Evolutionary conservation across 2,888 invertebrate species (phyloP), one percentile per base, ranked within the genome.

Genomic region (Acanthoscelides obtectus): DNA sequence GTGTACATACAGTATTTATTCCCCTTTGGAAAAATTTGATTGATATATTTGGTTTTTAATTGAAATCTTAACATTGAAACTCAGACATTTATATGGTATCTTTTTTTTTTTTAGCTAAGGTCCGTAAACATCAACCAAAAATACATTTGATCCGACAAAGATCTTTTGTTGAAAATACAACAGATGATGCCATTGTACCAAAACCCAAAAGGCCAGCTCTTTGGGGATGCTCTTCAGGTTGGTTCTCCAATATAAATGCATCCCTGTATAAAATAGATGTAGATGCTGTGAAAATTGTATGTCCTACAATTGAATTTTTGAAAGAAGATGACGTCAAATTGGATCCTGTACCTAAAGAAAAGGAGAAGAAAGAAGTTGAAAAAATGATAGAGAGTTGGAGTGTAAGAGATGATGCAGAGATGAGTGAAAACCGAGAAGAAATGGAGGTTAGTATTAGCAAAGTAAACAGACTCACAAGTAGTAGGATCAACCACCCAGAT

Each of bases 291-390:
- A 81, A 80, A 75, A 76, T 77, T n/a, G 76, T 85, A 20, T 84
- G 81, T 69, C 82, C 84, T 4, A 76, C 77, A 27, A 72, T 84
- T n/a, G 79, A 82, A 70, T 78, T 85, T 69, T 75, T 83, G 19
- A 82, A 82, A 45, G 84, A 84, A 74, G 80, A 77, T 20, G 84
- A 86, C 68, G 78, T 84, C 5, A 80, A 81, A 75, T 75, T 85
- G 20, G 84, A 84, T 68, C 73, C 77, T 19, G 69, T 69, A 27
- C 76, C 74, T 8, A 74, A 68, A 74, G 79, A 79, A 68, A 74
- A 75, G 22, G 75, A 75, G 70, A 76, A 73, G 68, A 75, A 77
- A 2, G 76, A 81, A 66, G 68, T 74, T 64, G 77, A 79, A 71
- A 78, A 71, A 19, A 19, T n/a, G 5, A 22, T 19, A 2, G 25